Conservation (phyloP, 2,113 vertebrate genomes). For the Gracilinanus agilis region DNA sequence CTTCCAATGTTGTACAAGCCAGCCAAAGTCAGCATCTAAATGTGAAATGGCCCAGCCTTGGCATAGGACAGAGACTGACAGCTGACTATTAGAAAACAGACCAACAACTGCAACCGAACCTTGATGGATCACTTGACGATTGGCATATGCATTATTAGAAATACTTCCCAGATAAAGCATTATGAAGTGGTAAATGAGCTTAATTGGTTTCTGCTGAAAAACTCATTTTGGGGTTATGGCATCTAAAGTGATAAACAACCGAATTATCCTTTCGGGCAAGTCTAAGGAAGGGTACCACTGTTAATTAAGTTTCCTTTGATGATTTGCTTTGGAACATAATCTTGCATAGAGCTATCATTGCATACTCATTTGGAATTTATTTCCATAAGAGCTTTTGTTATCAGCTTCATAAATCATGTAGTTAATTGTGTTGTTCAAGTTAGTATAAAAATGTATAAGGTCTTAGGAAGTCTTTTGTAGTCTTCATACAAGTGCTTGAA, state of each 20-base stretch:
- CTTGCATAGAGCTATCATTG: conserved; percentile 32
- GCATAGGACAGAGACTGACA: neutral
- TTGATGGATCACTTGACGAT: neutral
- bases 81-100: neutral
- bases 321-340: conserved; percentile 3
- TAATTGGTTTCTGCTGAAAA: conserved; percentile 12
- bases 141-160: conserved; percentile 12
- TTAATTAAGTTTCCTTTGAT: conserved; percentile 6
- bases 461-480: conserved; percentile 4
- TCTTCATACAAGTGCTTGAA: neutral
- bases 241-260: conserved; percentile 16
- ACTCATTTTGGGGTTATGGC: conserved; percentile 3
- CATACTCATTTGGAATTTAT: conserved; percentile 6
- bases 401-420: conserved; percentile 11
- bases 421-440: neutral
- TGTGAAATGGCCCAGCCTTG: neutral
- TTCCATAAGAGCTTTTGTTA: conserved; percentile 37
- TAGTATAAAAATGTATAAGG: conserved; percentile 3
- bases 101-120: neutral
- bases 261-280: conserved; percentile 10
- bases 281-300: neutral
- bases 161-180: conserved; percentile 8
- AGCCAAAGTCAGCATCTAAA: neutral
- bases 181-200: neutral
- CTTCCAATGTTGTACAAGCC: neutral